Conservation (phyloP, 2,888 invertebrate species). For the Amphipoea oculea region DNA sequence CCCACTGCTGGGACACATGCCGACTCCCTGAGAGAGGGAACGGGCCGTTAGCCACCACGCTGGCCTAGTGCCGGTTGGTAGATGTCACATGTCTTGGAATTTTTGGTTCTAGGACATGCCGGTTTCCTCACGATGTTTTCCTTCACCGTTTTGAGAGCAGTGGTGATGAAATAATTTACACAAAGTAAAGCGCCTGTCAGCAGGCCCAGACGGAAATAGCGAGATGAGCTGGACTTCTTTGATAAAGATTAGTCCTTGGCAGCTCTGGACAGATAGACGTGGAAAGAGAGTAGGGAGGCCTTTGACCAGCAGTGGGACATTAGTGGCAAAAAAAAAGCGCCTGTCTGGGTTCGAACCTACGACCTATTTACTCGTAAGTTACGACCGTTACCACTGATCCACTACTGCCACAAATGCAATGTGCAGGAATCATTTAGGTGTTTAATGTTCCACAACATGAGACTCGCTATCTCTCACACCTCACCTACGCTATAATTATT, state of each 20-base stretch:
- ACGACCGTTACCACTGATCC: neutral
- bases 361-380: neutral
- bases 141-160: neutral
- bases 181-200: neutral
- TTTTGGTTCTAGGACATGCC: no score
- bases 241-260: no score
- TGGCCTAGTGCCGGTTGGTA: neutral
- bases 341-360: neutral
- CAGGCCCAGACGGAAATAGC: no score
- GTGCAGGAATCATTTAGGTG: neutral
- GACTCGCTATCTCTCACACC: neutral
- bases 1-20: neutral
- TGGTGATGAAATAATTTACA: neutral
- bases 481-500: conserved; percentile 15
- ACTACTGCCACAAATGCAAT: neutral
- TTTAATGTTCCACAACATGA: neutral
- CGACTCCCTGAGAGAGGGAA: neutral
- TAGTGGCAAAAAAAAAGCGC: neutral
- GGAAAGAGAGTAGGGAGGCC: no score
- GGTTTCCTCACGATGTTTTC: neutral
- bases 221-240: no score
- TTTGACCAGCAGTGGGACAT: no score
- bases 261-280: no score
- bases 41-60: neutral
- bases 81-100: neutral